Evolutionary conservation across 2,113 vertebrate species (phyloP), one percentile per base, ranked within the genome.

Genomic region (Perognathus longimembris): DNA sequence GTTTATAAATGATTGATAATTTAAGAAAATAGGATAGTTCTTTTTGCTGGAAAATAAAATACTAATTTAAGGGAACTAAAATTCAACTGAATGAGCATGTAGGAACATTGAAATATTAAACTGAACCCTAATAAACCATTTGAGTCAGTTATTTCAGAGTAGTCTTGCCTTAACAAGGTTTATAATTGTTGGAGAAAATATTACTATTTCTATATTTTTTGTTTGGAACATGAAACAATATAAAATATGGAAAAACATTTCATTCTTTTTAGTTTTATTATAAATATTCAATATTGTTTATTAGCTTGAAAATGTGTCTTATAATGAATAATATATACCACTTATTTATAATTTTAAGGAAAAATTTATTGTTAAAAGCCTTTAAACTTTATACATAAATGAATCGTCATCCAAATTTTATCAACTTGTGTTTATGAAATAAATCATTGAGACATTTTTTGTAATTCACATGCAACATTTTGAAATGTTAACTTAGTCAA

Each of bases 1-100:
- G n/a, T 69, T 34, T 92, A 1, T 90, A 83, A 86, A 80, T 81
- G 57, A 93, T 84, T 80, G 92, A 92, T 70, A 95, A 91, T 82
- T 87, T 79, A 89, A 78, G 22, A 63, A 24, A 75, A 90, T 50
- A 87, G 2, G 0, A 30, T 87, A 34, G 10, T n/a, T 90, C 7
- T 61, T 80, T 69, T 15, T 74, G 26, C 63, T 67, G 0, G 3
- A 75, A 40, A 36, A n/a, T 34, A 88, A 95, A 36, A 9, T 4
- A 86, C 82, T 95, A 93, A 95, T 85, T 64, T 34, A 20, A 3
- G 6, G 4, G 1, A 0, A 12, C 45, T 24, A 92, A 81, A 7
- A 38, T 3, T 36, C 9, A 12, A 92, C 15, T 50, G 50, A 61
- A 94, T 88, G 0, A 86, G 2, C 30, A 80, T 22, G 14, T 34